Evolutionary conservation across 2,113 vertebrate species (phyloP).

Genomic region (Actenoides hombroni): DNA sequence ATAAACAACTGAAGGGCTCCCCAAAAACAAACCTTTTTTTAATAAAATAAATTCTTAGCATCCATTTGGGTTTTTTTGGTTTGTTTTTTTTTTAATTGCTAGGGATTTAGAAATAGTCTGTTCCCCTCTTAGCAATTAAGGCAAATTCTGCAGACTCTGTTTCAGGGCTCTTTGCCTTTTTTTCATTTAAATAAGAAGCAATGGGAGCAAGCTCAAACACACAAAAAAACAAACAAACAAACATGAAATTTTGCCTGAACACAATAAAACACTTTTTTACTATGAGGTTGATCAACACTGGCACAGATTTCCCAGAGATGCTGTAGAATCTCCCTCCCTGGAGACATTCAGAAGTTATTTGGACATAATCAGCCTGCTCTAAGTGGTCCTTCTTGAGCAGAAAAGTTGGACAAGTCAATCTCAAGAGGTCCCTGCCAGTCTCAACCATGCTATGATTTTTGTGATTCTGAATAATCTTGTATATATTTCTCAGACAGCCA

Average conservation of each 20-base stretch:
- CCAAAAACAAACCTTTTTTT: neutral
- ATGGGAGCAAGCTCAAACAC: neutral
- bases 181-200: neutral
- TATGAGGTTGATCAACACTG: neutral
- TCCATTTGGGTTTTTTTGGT: neutral
- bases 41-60: neutral
- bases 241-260: neutral
- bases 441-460: neutral
- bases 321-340: neutral
- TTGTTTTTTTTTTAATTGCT: neutral
- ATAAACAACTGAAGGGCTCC: neutral
- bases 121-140: neutral
- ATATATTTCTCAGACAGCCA: neutral
- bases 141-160: neutral
- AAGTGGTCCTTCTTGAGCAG: neutral
- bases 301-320: neutral
- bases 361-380: neutral
- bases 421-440: neutral
- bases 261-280: neutral
- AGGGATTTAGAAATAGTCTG: neutral
- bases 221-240: neutral
- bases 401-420: neutral
- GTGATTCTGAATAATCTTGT: neutral
- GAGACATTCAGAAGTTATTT: neutral
- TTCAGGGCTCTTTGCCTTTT: neutral